Base-by-base conservation (phyloP, 2,113 vertebrate genomes). In the Panurus biarmicus region DNA sequence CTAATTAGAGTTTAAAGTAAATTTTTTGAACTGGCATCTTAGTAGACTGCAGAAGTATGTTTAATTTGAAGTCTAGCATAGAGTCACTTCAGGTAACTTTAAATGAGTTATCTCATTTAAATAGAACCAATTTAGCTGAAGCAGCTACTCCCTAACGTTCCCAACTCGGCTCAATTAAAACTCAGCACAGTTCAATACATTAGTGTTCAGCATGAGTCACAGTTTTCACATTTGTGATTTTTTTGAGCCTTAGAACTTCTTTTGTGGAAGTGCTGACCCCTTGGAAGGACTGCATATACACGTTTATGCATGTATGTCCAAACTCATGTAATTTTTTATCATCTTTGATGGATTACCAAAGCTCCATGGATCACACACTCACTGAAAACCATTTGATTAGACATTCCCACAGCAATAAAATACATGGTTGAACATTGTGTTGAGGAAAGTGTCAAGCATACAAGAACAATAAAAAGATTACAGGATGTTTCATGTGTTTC, bases 11-110 rank as follows among this genome's bases (percentile, higher is more conserved):
- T 50, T 90, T 79, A 61, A 81, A 74, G 56, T 62, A 31, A 9
- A 3, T 35, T 71, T 85, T 88, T 71, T 81, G 2, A 79, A n/a
- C 33, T 93, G 84, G 31, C 54, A 33, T 78, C 51, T 94, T 74
- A 25, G 14, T 87, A 90, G 53, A 48, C 24, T 74, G 60, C 15
- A 22, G 33, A 74, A 44, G 19, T 29, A 26, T 33, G 16, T 93
- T 85, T 93, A 81, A 61, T 91, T 93, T 91, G 38, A 85, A 83
- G 33, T 25, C n/a, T 70, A 54, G 28, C 9, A 8, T 40, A 62
- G 75, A 88, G 90, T 87, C 87, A 85, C 87, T 92, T 87, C 84
- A 91, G 89, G 91, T 95, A 95, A 95, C 78, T 89, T 87, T 53
- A 93, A 91, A 95, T 93, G 47, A 94, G 38, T 42, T 83, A 29